Conservation (phyloP, 2,113 vertebrate genomes). For the Passer montanus region DNA sequence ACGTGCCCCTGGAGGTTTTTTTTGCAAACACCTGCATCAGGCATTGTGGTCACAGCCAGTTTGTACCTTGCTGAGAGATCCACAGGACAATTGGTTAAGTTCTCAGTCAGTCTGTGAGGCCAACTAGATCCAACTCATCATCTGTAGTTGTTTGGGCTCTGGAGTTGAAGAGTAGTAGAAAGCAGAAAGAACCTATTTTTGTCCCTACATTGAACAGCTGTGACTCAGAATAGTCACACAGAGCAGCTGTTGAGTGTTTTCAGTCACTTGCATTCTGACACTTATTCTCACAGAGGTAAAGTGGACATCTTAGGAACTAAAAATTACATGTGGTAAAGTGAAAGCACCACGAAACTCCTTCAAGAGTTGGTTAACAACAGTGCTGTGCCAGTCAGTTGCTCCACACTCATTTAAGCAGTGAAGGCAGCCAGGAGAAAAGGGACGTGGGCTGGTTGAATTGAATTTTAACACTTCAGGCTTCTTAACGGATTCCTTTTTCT, state of each 20-base stretch:
- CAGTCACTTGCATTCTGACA: not conserved
- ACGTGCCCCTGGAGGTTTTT: not conserved
- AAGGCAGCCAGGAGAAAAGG: not conserved
- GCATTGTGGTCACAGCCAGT: not conserved
- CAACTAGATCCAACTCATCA: not conserved
- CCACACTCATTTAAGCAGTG: not conserved
- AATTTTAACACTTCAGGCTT: constrained; percentile 29
- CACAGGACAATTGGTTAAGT: not conserved
- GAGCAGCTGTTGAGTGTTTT: constrained; percentile 34
- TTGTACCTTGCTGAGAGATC: not conserved
- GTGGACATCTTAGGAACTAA: not conserved
- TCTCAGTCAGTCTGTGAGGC: not conserved
- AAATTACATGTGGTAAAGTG: not conserved
- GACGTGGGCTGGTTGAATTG: not conserved
- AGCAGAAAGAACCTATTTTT: constrained; percentile 11
- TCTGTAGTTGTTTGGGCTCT: not conserved
- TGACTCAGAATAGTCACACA: constrained; percentile 33
- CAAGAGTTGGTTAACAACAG: not conserved
- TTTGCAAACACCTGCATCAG: not conserved
- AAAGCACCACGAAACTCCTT: not conserved
- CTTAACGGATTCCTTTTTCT: constrained; percentile 17
- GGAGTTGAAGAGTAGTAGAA: not conserved
- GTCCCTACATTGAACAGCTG: not conserved
- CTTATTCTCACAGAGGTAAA: constrained; percentile 22
- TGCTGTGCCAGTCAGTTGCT: not conserved